A percentile compares a stretch with the other conserved stretches of the same genome.
These are phyloP conservation scores for Lycocerus yunnanus DNA, from an alignment of 2,888 invertebrate genomes.

Conservation along the genomic window DNA sequence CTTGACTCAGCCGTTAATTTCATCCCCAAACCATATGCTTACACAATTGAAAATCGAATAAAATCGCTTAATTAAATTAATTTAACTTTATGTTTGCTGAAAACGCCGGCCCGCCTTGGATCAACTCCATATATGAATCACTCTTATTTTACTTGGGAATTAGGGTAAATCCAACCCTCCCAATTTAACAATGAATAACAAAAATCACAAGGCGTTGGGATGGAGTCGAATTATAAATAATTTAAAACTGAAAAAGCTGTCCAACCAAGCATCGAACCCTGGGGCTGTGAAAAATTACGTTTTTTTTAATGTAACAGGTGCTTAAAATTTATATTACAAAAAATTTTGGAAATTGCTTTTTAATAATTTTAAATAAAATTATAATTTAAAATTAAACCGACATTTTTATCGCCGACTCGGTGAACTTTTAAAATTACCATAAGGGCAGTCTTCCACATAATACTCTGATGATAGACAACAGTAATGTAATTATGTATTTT, in stretches of 20 bases:
- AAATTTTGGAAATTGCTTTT: not conserved
- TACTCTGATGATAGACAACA: not conserved
- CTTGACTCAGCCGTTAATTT: conserved; percentile 28
- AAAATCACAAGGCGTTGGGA: not conserved
- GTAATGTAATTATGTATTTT: not conserved
- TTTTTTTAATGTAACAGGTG: not conserved
- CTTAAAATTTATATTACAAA: not conserved
- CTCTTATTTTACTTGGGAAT: conserved; percentile 16
- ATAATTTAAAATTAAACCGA: not conserved
- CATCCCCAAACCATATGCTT: conserved; percentile 28
- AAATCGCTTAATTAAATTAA: conserved; percentile 27
- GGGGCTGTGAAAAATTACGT: not conserved
- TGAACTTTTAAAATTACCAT: not conserved
- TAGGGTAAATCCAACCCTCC: not conserved
- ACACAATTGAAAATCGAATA: conserved; percentile 25
- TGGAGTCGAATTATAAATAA: not conserved
- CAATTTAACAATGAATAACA: conserved; percentile 3
- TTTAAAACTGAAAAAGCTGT: not conserved
- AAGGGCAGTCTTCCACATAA: not conserved
- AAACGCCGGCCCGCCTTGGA: conserved; percentile 5
- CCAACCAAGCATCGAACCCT: not conserved
- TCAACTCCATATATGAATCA: conserved; percentile 19
- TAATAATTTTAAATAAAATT: not conserved
- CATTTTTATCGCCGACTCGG: not conserved
- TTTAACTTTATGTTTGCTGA: conserved; percentile 24